These are phyloP conservation scores for Dinomys branickii DNA, from an alignment of 2,113 vertebrate species.

Conservation along the genomic window DNA sequence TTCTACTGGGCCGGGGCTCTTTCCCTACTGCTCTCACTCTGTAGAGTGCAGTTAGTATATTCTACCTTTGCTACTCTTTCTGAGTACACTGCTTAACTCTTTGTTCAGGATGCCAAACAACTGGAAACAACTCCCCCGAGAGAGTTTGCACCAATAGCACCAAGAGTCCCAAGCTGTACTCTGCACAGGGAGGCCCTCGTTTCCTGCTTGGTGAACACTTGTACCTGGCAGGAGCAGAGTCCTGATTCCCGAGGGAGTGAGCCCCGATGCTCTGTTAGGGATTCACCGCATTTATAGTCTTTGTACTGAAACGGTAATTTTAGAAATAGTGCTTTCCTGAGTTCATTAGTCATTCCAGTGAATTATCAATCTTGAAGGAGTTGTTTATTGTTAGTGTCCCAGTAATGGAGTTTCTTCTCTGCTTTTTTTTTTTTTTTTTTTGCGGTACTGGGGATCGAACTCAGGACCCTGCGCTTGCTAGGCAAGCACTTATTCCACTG, in stretches of 20 bases:
- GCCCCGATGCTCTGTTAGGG: background rate
- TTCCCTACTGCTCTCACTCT: background rate
- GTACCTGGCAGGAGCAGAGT: background rate
- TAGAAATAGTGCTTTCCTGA: background rate
- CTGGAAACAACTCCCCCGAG: background rate
- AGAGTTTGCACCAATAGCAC: background rate
- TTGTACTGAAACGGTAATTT: background rate
- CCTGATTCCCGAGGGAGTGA: background rate
- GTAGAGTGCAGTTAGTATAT: background rate
- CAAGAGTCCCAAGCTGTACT: too few species aligned
- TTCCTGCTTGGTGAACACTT: background rate
- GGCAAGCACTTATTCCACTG: too few species aligned
- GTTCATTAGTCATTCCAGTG: background rate
- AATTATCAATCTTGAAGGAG: background rate
- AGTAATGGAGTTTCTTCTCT: too few species aligned
- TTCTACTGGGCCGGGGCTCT: background rate
- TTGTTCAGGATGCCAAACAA: background rate
- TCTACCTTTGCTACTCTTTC: background rate
- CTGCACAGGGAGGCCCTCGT: background rate
- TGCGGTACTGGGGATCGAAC: too few species aligned
- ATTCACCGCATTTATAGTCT: background rate
- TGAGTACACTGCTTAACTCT: background rate
- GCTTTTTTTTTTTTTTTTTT: too few species aligned
- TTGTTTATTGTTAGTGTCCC: background rate
- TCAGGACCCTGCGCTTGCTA: too few species aligned